Conservation (phyloP, 2,113 vertebrate genomes). For the Cricetomys ansorgei region DNA sequence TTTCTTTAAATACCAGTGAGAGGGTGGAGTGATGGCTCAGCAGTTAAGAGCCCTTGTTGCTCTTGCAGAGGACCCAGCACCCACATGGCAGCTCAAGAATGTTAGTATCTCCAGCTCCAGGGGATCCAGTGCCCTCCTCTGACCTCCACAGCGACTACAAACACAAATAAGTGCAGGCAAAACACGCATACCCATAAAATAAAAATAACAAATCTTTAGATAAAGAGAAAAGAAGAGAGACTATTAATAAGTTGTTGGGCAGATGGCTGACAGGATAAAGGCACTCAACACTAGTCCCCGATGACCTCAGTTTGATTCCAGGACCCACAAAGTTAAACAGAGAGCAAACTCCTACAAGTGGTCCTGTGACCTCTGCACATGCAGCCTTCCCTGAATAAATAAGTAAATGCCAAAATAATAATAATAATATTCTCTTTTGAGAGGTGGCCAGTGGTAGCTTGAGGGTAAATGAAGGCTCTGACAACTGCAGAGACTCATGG, state of each 20-base stretch:
- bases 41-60: not conserved
- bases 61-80: not conserved
- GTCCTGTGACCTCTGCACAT: too few relatives aligned
- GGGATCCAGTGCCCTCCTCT: not conserved
- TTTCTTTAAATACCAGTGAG: not conserved
- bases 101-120: not conserved
- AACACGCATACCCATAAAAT: not conserved
- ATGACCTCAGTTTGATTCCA: not conserved
- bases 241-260: not conserved
- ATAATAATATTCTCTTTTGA: not conserved
- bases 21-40: too few relatives aligned
- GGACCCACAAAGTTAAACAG: not conserved
- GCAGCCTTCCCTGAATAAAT: not conserved
- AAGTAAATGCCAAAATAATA: not conserved
- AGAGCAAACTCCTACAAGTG: not conserved
- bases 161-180: not conserved
- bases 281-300: too few relatives aligned
- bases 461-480: not conserved
- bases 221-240: not conserved
- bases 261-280: not conserved
- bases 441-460: not conserved
- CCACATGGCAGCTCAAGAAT: not conserved
- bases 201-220: not conserved
- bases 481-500: not conserved
- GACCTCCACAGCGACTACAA: not conserved